Conservation (phyloP, 2,113 vertebrate species). For the Anguilla japonica region DNA sequence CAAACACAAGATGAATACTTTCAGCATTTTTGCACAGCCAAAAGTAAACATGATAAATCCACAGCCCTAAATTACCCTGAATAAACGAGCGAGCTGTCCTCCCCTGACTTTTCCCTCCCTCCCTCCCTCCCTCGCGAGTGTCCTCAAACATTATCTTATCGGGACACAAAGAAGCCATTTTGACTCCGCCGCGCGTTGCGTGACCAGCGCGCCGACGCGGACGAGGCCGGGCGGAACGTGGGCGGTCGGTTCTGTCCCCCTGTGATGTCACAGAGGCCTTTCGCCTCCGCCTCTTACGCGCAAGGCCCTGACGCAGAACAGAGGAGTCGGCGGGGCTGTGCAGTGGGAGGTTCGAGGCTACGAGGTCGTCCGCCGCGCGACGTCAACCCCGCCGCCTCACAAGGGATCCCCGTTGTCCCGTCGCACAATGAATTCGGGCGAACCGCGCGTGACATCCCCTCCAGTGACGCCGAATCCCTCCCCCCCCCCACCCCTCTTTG, state of each 20-base stretch:
- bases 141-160: not conserved
- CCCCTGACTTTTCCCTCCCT: not conserved
- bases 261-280: slow-evolving; percentile 44
- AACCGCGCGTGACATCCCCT: not conserved
- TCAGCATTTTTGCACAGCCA: not conserved
- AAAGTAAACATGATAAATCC: not conserved
- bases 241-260: slow-evolving; percentile 58
- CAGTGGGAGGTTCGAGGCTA: slow-evolving; percentile 11
- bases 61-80: not conserved
- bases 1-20: not conserved
- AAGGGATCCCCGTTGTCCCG: slow-evolving; percentile 17
- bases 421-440: not conserved
- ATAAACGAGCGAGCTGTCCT: not conserved
- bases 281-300: slow-evolving; percentile 39
- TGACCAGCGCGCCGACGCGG: slow-evolving; percentile 2
- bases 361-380: not conserved
- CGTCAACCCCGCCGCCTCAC: not conserved
- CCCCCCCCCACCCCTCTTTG: not conserved
- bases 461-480: not conserved
- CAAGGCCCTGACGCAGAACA: slow-evolving; percentile 19
- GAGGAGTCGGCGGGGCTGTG: not conserved
- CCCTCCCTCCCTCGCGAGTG: not conserved
- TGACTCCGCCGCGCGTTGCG: slow-evolving; percentile 1
- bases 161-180: slow-evolving; percentile 5
- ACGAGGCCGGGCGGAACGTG: slow-evolving; percentile 60